phyloP scores from a whole-genome alignment of 2,888 invertebrate species.

The Tipula unca region DNA sequence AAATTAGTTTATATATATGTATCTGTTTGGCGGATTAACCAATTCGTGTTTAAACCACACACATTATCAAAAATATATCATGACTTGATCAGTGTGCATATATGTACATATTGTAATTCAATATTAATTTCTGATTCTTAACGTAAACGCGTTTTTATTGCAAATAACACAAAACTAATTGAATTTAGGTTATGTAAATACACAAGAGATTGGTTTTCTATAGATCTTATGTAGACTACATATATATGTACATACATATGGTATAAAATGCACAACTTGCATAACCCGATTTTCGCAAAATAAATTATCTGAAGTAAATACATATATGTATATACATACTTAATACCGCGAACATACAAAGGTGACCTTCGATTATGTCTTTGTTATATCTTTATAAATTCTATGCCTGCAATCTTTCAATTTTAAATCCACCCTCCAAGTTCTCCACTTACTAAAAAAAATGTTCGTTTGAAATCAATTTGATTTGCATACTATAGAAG shows the following conservation, averaged over 20 bases:
- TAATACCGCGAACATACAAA: too few relatives aligned
- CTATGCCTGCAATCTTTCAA: background rate
- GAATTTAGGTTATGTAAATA: background rate
- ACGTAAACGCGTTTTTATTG: background rate
- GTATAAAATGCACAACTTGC: background rate
- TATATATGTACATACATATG: background rate
- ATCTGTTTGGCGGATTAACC: background rate
- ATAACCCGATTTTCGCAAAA: background rate
- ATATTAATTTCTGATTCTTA: background rate
- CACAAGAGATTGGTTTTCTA: background rate
- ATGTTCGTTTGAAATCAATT: background rate
- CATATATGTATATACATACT: too few relatives aligned
- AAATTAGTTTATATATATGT: background rate
- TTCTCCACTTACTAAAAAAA: background rate
- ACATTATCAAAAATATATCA: background rate
- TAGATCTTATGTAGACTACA: background rate
- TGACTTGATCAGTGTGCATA: background rate
- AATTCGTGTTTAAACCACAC: background rate
- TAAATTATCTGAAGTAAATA: background rate
- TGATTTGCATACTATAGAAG: background rate
- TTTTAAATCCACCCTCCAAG: background rate
- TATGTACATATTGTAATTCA: background rate
- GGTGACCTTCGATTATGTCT: background rate
- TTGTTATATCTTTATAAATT: too few relatives aligned
- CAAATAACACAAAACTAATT: background rate